Evolutionary conservation across 2,113 vertebrate genomes (phyloP), one percentile per base, ranked within the genome.

Genomic region (Ivindomyrus marchei): DNA sequence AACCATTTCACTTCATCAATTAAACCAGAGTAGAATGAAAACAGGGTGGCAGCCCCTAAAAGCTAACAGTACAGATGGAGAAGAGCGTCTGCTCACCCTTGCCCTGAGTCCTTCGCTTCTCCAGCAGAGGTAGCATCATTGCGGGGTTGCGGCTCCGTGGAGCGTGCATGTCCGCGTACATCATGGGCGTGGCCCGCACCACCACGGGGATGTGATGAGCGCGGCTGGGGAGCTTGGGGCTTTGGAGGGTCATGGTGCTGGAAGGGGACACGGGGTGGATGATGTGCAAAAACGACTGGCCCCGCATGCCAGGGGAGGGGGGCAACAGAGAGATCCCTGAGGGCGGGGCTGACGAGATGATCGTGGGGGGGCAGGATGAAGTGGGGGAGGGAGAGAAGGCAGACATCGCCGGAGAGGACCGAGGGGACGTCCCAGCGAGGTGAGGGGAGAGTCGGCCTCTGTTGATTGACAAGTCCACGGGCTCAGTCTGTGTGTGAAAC

Each of bases 381-480:
- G 94, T 94, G 17, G 96, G 95, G 50, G 96, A 97, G 91, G 96
- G 96, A 0, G 97, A 97, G 87, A 96, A 95, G 77, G 96, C 96
- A 52, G 96, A 96, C 24, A 95, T 95, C 90, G 95, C 96, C 3
- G 90, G 86, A 11, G 91, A 91, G 36, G 91, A 91, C 3, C 70
- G 0, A 95, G 93, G 90, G 3, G 90, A 93, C 84, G 91, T 88
- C 19, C 90, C 88, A 53, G 85, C 86, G 17, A 88, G 90, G 62
- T 96, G 97, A 0, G 92, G 93, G 1, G 96, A 96, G 21, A 94
- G 94, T 92, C 97, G 95, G 94, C 96, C 96, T 96, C 96, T 97
- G 93, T 97, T 97, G 95, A 97, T 97, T 85, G 97, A 98, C 93
- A 98, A 96, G 95, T 97, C 97, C 94, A 98, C 97, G 88, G 97